Evolutionary conservation across 1,140 invertebrate genomes (phyloP), one percentile per base, ranked within the genome.

Genomic region (Hylaeus anthracinus): DNA sequence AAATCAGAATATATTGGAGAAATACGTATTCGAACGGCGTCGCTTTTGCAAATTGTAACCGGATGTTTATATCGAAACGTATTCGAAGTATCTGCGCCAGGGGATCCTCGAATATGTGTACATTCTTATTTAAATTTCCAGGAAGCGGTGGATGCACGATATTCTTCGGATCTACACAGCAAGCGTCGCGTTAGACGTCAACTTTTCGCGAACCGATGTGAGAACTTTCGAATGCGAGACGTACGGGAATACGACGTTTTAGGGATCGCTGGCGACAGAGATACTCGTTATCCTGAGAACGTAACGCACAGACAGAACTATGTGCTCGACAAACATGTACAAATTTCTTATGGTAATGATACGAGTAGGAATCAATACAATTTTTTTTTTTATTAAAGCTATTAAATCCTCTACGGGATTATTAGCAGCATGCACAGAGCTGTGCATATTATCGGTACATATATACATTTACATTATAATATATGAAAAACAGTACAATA

Each of bases 111-210:
- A 43, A 55, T 43, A 26, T 26, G 12, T 43, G 48, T 14, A 5
- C 45, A 3, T 5, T 41, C 72, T 74, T 45, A 56, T 74, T 64
- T 74, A 53, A 74, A 74, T 74, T 74, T 74, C 72, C 39, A 74
- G 37, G 14, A 37, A 48, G 37, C 26, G 5, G 39, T 39, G 60
- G 14, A 55, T 15, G 53, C 48, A 41, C 45, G 45, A 53, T 74
- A 64, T 53, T 26, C 51, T 43, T 65, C 43, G 72, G 12, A 10
- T 26, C 61, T 3, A 1, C 26, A n/a, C 39, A 37, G 43, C 8
- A 55, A 14, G 48, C 45, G 1, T 8, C 64, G 1, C 60, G 70
- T 12, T 5, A 43, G 3, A 63, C 72, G 61, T 41, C 37, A 41
- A 5, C 43, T 37, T 56, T 64, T 74, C 15, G 5, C 51, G 48